These are phyloP conservation scores for Gonioctena quinquepunctata DNA, from an alignment of 1,140 invertebrate species.

Conservation along the genomic window DNA sequence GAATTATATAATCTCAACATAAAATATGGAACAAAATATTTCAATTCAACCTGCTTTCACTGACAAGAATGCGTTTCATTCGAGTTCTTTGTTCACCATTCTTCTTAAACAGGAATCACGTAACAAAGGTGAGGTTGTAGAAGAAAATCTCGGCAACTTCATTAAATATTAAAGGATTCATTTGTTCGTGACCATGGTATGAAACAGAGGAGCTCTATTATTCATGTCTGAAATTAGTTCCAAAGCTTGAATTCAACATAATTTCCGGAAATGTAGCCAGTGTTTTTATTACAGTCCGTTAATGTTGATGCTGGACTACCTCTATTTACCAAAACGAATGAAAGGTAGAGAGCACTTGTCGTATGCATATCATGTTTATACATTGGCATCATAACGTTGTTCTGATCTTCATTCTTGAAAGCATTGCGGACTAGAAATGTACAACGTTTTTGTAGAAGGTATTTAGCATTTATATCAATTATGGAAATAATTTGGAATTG, in stretches of 20 bases:
- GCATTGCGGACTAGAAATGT: too few relatives aligned
- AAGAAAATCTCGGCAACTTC: slow-evolving; percentile 3
- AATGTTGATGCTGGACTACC: neutral
- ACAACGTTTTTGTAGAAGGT: too few relatives aligned
- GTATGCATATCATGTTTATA: too few relatives aligned
- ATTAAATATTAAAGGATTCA: slow-evolving; percentile 10
- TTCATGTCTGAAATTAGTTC: slow-evolving; percentile 10
- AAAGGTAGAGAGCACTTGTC: neutral
- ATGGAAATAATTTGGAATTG: too few relatives aligned
- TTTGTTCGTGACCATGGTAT: slow-evolving; percentile 7
- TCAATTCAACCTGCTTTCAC: too few relatives aligned
- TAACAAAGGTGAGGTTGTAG: neutral
- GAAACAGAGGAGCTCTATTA: neutral
- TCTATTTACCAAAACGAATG: neutral
- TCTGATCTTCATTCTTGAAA: too few relatives aligned
- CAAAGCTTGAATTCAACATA: slow-evolving; percentile 9
- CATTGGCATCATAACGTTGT: too few relatives aligned
- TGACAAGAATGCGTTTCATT: too few relatives aligned
- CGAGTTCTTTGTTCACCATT: too few relatives aligned
- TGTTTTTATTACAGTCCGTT: neutral
- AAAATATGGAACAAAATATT: too few relatives aligned
- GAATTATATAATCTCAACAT: too few relatives aligned
- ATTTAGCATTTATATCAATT: too few relatives aligned
- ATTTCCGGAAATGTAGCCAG: neutral
- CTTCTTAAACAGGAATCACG: neutral